Base-by-base conservation (phyloP, 2,797 vertebrate genomes). In the Babyrousa celebensis region DNA sequence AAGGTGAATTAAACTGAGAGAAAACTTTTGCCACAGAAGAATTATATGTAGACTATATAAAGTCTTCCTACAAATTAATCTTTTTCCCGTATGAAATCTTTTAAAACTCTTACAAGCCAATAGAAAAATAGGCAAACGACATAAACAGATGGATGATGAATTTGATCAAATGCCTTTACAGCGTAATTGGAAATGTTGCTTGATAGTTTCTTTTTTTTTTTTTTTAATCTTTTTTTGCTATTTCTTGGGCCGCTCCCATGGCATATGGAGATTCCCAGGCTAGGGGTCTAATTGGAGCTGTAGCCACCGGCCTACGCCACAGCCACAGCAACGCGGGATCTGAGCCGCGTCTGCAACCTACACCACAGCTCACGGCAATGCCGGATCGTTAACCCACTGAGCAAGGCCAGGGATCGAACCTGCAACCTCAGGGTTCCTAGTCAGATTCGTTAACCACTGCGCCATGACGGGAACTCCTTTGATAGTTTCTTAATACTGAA, bases 21-120 rank as follows among this genome's bases (percentile, higher is more conserved):
- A 84, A 92, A 85, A 80, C 27, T 75, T 84, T 88, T 84, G 71
- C 68, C 58, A 77, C 29, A 93, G n/a, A 89, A 25, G 54, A 95
- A 77, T 32, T 96, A 14, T 48, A 82, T 83, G 21, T 86, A 67
- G 67, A 80, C 29, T 85, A 80, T 36, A 80, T 29, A 93, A 78
- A 65, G 65, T 25, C 67, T 11, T 79, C 29, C 29, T 77, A 65
- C 15, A 91, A 83, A 67, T 72, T 74, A 91, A 36, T 79, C 79
- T 85, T 88, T 85, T 85, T 86, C 43, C 40, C 52, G 62, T 48
- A 20, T 77, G 65, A 91, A 68, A 67, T 80, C 70, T 48, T 85
- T 82, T 91, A 78, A 77, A 83, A 82, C 25, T 68, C 60, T 91
- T 84, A 70, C 40, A 86, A 75, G 3, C 16, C 58, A 78, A 63